Evolutionary conservation across 2,797 vertebrate genomes (phyloP).

Genomic region (Morus bassanus): DNA sequence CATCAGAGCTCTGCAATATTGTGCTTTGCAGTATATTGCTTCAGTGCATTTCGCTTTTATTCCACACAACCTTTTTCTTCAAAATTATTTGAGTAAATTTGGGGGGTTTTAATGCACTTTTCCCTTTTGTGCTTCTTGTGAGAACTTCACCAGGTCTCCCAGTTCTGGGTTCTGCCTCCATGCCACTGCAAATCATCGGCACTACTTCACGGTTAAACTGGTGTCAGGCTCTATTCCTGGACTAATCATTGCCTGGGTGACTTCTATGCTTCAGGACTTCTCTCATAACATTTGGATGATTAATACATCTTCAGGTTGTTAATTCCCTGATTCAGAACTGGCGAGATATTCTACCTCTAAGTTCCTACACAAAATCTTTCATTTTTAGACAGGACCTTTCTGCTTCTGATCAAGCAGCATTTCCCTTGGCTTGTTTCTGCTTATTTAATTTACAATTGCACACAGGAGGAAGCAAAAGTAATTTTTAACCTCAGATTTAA

Average conservation of each 20-base stretch:
- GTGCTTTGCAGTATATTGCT: neutral
- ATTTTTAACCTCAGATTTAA: constrained; percentile 18
- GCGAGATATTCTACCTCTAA: neutral
- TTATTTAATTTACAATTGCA: constrained; percentile 27
- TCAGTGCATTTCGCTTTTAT: neutral
- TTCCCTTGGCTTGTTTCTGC: neutral
- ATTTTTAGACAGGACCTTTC: neutral
- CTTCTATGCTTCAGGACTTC: neutral
- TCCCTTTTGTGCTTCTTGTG: neutral
- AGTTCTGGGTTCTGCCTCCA: neutral
- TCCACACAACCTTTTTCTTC: neutral
- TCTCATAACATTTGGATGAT: neutral
- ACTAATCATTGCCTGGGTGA: neutral
- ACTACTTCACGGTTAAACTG: neutral
- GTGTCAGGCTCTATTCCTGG: neutral
- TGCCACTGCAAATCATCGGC: neutral
- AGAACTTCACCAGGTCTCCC: neutral
- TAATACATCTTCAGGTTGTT: neutral
- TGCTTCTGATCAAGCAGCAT: neutral
- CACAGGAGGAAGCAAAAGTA: neutral
- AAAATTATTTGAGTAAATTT: neutral
- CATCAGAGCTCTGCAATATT: neutral
- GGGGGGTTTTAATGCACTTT: neutral
- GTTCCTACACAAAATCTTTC: neutral
- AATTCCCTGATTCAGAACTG: neutral